These are phyloP conservation scores for Montipora sp. DNA, from an alignment of 64 coral and sea anemone genomes.

Conservation along the genomic window DNA sequence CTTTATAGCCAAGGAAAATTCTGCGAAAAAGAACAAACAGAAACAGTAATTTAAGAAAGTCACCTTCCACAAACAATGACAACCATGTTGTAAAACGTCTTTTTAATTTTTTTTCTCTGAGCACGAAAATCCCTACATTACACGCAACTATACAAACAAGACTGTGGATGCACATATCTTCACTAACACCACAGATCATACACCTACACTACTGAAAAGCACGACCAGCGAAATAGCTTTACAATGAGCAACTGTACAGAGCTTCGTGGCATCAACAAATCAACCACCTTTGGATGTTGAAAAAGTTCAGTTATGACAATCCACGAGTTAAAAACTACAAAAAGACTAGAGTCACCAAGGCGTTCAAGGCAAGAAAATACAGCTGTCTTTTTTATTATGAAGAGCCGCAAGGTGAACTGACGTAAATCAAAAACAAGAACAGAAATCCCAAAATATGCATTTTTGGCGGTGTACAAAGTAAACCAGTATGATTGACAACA, in stretches of 20 bases:
- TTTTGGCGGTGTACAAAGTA: constrained; percentile 65
- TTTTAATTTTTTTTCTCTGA: constrained; percentile 24
- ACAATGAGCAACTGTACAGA: constrained; percentile 20
- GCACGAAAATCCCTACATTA: constrained; percentile 12
- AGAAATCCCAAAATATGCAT: constrained; percentile 72
- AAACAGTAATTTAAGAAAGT: too few species aligned
- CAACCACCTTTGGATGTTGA: constrained; percentile 64
- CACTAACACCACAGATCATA: not conserved
- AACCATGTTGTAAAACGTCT: constrained; percentile 18
- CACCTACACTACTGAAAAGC: constrained; percentile 10
- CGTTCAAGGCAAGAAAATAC: constrained; percentile 50
- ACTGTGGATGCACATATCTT: not conserved
- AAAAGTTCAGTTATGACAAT: constrained; percentile 59
- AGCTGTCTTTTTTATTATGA: constrained; percentile 5
- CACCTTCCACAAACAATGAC: too few species aligned
- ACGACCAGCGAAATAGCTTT: constrained; percentile 9
- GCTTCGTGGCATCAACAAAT: constrained; percentile 1
- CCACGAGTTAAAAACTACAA: constrained; percentile 38
- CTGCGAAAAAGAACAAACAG: too few species aligned
- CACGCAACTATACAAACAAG: not conserved
- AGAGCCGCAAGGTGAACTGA: constrained; percentile 3
- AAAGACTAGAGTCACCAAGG: not conserved
- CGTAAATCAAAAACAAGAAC: not conserved
- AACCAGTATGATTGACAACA: constrained; percentile 9
- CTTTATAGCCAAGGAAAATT: too few species aligned